A percentile compares a stretch with the other conserved stretches of the same genome.
Evolutionary conservation across 2,797 vertebrate species (phyloP).

Genomic region (Anisognathus igniventris): DNA sequence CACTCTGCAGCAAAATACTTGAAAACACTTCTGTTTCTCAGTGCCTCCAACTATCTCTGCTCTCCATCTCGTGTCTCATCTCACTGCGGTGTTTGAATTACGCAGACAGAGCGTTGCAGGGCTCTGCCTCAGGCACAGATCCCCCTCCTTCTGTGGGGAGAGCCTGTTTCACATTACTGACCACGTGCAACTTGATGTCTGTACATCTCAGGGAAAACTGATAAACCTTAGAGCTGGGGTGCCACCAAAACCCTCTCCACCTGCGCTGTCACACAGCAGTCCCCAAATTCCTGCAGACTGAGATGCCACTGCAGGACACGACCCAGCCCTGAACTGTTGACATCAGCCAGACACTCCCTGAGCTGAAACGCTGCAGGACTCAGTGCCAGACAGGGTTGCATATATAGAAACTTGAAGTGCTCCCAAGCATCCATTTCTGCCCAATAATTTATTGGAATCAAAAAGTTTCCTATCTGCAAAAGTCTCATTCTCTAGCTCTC

Average conservation of each 20-base stretch:
- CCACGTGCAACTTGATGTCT: background rate
- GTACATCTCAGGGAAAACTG: background rate
- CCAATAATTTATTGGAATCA: background rate
- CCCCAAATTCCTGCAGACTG: background rate
- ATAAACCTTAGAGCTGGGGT: background rate
- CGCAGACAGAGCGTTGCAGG: rapidly evolving
- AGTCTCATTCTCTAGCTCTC: rapidly evolving
- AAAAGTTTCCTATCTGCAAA: background rate
- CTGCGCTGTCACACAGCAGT: background rate
- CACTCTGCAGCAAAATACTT: background rate
- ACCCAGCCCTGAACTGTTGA: background rate
- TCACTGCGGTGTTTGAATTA: background rate
- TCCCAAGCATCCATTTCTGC: background rate
- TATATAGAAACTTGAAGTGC: background rate
- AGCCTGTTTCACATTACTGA: background rate
- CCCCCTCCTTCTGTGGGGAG: background rate
- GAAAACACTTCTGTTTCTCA: background rate
- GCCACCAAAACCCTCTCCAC: background rate
- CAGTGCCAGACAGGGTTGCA: background rate
- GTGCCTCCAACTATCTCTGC: background rate
- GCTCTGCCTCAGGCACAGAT: background rate
- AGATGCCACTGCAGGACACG: background rate
- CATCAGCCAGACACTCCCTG: background rate
- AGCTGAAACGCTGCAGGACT: background rate
- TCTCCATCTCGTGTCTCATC: background rate